A percentile compares a stretch with the other conserved stretches of the same genome.
phyloP scores from a whole-genome alignment of 1,140 invertebrate genomes.

The Elysia chlorotica region DNA sequence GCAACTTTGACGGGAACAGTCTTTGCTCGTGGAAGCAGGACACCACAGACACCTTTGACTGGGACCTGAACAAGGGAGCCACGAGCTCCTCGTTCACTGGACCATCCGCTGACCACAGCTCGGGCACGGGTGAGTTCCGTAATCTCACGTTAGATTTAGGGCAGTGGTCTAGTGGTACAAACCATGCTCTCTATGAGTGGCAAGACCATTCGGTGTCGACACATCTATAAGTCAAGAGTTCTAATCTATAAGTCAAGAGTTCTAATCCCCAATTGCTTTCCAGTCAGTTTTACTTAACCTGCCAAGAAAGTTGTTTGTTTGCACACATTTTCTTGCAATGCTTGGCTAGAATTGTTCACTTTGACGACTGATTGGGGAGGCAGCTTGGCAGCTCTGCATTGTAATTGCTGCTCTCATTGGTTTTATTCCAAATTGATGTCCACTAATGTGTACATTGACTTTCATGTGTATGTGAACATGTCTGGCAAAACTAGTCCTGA shows the following conservation, averaged over 20 bases:
- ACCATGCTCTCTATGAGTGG: neutral
- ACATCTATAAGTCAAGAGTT: too few relatives aligned
- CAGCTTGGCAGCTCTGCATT: too few relatives aligned
- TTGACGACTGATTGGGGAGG: too few relatives aligned
- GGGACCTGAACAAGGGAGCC: slow-evolving; percentile 42
- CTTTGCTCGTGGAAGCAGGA: slow-evolving; percentile 49
- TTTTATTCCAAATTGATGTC: too few relatives aligned
- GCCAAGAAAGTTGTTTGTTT: neutral
- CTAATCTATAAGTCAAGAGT: too few relatives aligned
- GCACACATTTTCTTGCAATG: neutral
- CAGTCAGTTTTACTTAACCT: neutral
- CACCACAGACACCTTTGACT: slow-evolving; percentile 51
- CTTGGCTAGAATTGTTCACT: too few relatives aligned
- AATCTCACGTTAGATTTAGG: too few relatives aligned
- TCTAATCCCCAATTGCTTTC: too few relatives aligned
- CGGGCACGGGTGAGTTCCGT: slow-evolving; percentile 36
- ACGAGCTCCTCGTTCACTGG: slow-evolving; percentile 45
- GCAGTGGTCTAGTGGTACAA: neutral
- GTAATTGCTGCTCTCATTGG: too few relatives aligned
- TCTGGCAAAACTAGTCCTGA: too few relatives aligned
- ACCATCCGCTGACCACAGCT: slow-evolving; percentile 52
- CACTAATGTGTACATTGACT: too few relatives aligned
- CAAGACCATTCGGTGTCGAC: neutral
- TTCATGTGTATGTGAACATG: too few relatives aligned
- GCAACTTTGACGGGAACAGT: slow-evolving; percentile 47